These are phyloP conservation scores for Loris lydekkerianus DNA, from an alignment of 2,797 vertebrate species.

Conservation along the genomic window DNA sequence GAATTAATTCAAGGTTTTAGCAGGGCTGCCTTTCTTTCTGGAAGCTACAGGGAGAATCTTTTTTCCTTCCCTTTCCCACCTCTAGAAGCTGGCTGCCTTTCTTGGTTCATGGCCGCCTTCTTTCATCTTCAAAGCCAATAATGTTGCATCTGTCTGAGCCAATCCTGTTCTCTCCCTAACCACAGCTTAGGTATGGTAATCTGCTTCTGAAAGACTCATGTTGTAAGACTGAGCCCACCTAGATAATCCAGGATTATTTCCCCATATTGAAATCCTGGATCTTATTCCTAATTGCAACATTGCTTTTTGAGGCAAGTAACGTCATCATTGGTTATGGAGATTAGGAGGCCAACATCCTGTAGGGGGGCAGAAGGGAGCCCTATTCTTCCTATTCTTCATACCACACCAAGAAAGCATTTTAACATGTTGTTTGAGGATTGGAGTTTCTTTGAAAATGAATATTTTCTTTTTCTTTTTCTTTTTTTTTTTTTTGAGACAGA, in stretches of 20 bases:
- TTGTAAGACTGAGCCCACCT: not conserved
- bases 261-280: not conserved
- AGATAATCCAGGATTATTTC: not conserved
- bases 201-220: not conserved
- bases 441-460: not conserved
- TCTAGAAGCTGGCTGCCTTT: not conserved
- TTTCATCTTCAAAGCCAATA: not conserved
- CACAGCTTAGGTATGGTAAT: not conserved
- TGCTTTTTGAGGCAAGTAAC: not conserved
- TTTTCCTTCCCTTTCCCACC: not conserved
- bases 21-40: not conserved
- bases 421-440: not conserved
- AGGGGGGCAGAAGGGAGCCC: rapidly evolving
- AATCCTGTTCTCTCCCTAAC: not conserved
- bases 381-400: not conserved
- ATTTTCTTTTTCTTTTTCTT: too few species aligned
- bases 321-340: not conserved
- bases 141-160: not conserved
- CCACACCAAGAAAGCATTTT: not conserved
- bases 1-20: not conserved
- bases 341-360: not conserved
- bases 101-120: not conserved
- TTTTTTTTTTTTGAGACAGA: too few species aligned
- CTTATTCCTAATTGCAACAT: not conserved
- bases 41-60: not conserved